phyloP scores from a whole-genome alignment of 2,797 vertebrate genomes.

The Tokudaia tokunoshimensis region DNA sequence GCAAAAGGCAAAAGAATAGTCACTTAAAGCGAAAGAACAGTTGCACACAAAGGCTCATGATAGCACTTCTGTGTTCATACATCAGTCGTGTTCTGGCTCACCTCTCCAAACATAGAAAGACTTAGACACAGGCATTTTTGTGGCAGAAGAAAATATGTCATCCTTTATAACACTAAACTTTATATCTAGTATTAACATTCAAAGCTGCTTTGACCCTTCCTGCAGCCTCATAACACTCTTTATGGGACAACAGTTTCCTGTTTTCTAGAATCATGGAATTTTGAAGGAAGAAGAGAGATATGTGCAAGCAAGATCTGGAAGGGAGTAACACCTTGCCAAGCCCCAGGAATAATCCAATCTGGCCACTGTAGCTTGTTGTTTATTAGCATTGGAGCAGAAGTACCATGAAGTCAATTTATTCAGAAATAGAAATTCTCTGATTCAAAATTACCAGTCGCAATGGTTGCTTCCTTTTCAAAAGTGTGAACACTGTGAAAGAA shows the following conservation, averaged over 20 bases:
- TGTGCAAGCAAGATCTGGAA: background rate
- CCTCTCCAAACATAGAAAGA: background rate
- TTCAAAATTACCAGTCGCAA: background rate
- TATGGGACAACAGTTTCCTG: background rate
- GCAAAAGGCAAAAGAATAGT: background rate
- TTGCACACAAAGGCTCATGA: background rate
- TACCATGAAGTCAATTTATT: background rate
- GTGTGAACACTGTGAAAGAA: background rate
- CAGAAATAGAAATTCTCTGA: background rate
- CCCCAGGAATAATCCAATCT: background rate
- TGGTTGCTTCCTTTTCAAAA: conserved; percentile 31
- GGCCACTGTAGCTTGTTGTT: background rate
- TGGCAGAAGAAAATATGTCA: background rate
- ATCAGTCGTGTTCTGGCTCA: background rate
- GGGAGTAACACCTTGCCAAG: background rate
- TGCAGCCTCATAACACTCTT: background rate
- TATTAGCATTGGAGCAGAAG: conserved; percentile 1
- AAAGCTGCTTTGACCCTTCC: background rate
- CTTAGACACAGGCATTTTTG: background rate
- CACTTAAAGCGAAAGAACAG: conserved; percentile 34
- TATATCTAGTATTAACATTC: background rate
- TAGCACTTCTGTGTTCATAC: background rate
- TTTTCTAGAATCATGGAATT: background rate
- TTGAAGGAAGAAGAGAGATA: background rate
- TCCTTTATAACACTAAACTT: background rate